These are phyloP conservation scores for Porites lobata DNA, from an alignment of 92 coral and sea anemone species.

Conservation along the genomic window DNA sequence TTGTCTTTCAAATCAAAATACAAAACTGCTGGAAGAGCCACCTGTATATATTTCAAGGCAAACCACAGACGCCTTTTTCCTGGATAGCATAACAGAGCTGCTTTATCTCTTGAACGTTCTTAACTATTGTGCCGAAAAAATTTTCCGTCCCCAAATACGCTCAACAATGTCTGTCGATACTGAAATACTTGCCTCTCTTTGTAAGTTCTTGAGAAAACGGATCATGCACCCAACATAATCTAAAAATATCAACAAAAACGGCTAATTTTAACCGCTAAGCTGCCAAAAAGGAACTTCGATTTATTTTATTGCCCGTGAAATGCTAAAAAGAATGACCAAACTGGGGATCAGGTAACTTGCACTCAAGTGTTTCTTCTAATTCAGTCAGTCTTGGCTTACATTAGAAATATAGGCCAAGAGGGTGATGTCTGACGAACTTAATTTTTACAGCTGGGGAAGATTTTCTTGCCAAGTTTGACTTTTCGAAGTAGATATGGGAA, in stretches of 20 bases:
- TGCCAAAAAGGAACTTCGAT: neutral
- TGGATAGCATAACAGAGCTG: neutral
- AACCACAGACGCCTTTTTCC: conserved; percentile 1
- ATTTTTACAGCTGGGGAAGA: too few species aligned
- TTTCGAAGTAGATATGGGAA: too few species aligned
- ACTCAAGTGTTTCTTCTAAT: too few species aligned
- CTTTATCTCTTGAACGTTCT: neutral
- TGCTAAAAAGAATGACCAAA: neutral
- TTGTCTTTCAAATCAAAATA: conserved; percentile 15
- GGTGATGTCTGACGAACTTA: too few species aligned
- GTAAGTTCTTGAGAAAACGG: neutral
- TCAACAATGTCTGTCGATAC: neutral
- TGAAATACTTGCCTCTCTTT: neutral
- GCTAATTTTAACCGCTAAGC: neutral
- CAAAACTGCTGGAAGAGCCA: neutral
- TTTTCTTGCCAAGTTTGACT: too few species aligned
- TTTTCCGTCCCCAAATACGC: neutral
- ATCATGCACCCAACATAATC: neutral
- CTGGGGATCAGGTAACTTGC: neutral
- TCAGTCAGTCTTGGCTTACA: too few species aligned
- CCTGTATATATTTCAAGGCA: neutral
- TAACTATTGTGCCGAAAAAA: neutral
- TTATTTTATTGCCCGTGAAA: neutral
- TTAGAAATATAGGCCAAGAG: too few species aligned
- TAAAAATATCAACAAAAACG: neutral